phyloP scores from a whole-genome alignment of 2,888 invertebrate genomes.

The Minunthozetes semirufus region DNA sequence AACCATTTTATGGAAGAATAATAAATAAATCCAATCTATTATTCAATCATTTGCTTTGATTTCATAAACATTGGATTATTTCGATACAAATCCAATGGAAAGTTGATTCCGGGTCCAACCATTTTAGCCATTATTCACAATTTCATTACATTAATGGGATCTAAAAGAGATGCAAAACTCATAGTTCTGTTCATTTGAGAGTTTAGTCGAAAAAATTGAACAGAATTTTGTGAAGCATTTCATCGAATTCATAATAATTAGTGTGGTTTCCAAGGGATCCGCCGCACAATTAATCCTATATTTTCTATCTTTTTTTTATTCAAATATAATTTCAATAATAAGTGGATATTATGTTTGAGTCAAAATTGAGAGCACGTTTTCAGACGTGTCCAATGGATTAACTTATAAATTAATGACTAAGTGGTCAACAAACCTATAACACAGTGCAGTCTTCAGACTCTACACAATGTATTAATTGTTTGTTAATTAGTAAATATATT shows the following conservation, averaged over 20 bases:
- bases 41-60: no score
- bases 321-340: background rate
- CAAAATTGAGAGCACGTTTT: background rate
- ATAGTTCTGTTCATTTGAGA: background rate
- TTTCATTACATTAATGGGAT: no score
- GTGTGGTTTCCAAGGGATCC: background rate
- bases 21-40: no score
- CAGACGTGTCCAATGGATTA: slow-evolving; percentile 3
- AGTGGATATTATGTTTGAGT: background rate
- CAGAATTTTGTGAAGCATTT: background rate
- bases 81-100: no score
- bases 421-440: background rate
- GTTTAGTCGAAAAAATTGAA: background rate
- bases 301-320: background rate
- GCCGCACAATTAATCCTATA: background rate
- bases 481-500: background rate
- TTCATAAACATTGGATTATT: no score
- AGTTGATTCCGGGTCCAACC: no score
- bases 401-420: background rate
- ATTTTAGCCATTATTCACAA: no score
- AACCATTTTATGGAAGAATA: background rate
- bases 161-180: background rate
- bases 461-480: no score
- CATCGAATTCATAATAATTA: background rate
- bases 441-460: no score